Evolutionary conservation across 2,797 vertebrate genomes (phyloP), one percentile per base, ranked within the genome.

Genomic region (Parauchenoglanis punctatus): DNA sequence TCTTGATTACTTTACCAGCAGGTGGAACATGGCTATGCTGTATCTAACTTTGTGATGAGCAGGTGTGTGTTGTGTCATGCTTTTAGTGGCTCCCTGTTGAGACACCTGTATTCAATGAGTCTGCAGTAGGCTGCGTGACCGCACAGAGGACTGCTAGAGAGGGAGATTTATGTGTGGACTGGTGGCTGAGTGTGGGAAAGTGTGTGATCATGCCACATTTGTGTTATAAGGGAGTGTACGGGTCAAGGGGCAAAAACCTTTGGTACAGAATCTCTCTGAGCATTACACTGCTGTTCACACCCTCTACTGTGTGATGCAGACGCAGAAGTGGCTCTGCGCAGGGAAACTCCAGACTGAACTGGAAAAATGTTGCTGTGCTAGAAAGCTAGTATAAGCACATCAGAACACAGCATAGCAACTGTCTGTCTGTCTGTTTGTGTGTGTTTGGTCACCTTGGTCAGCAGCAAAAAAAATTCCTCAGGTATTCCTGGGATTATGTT

Each of bases 51-150:
- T 35, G 63, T 70, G 83, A 85, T 63, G 67, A 85, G 89, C 85
- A 89, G 86, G 85, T 90, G 90, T 84, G 85, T 84, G 75, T 70
- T 54, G 87, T 84, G 72, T 25, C 63, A 65, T 78, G 54, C 25
- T 49, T 83, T 90, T 87, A 90, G 88, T 84, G 87, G 91, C 88
- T 92, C 88, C 49, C 87, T 87, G 89, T 90, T n/a, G 82, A 91
- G 89, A 91, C 95, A 95, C 94, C 94, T 95, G 94, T 93, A 91
- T 80, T 85, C 87, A 77, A 81, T 72, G 54, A 81, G 75, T 67
- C 25, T 46, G 58, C 67, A 80, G 61, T 68, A 70, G 23, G n/a
- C n/a, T 28, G 52, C 80, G 86, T 84, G 81, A 56, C 46, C 54
- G 28, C 78, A 46, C 13, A 83, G n/a, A 56, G 67, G 84, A 92